Conservation (phyloP, 2,113 vertebrate species). For the Spheniscus mendiculus region DNA sequence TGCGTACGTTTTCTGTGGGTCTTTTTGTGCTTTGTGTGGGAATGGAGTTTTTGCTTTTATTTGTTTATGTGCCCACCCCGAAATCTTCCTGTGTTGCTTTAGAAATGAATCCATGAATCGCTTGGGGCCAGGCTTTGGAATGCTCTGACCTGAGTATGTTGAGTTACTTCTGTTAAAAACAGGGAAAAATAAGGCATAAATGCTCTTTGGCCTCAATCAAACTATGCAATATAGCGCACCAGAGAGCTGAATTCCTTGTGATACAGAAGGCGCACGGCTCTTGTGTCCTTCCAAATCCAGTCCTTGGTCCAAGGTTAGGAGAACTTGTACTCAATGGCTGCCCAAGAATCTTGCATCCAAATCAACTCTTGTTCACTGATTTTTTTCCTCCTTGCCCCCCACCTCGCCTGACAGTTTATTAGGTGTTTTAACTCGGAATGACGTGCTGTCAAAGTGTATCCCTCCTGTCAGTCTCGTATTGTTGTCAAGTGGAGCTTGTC, state of each 20-base stretch:
- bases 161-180: not conserved
- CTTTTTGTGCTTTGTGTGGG: not conserved
- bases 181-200: not conserved
- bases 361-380: not conserved
- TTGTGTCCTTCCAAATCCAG: constrained; percentile 36
- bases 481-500: not conserved
- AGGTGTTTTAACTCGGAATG: not conserved
- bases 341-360: not conserved
- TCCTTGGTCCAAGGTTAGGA: constrained; percentile 54
- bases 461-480: rapidly evolving
- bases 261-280: not conserved
- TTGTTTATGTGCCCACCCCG: not conserved
- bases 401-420: rapidly evolving
- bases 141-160: not conserved
- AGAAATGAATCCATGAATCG: not conserved
- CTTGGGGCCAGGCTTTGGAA: not conserved
- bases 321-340: constrained; percentile 4
- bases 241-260: constrained; percentile 17
- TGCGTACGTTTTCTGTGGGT: not conserved
- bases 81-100: not conserved
- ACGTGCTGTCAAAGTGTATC: not conserved
- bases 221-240: constrained; percentile 28
- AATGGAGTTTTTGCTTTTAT: not conserved
- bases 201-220: constrained; percentile 23
- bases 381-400: not conserved